Evolutionary conservation across 1,140 invertebrate genomes (phyloP), one percentile per base, ranked within the genome.

Genomic region (Lanistes nyassanus): DNA sequence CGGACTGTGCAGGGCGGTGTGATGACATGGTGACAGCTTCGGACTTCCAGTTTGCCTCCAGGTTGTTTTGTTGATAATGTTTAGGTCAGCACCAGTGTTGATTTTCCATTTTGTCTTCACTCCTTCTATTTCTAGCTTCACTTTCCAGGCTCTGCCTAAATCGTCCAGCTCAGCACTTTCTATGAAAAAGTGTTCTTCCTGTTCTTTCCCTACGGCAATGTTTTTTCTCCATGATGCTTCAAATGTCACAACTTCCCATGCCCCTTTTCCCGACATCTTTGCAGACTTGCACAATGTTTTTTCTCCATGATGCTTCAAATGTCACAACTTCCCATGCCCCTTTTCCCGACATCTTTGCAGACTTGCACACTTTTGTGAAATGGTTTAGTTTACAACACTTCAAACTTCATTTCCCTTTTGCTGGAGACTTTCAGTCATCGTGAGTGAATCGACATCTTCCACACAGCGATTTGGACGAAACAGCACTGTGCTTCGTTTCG

Each of bases 11-110:
- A 67, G 19, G 0, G 16, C 47, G 34, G n/a, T 36, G 13, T 0
- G 37, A 23, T 16, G n/a, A 21, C 47, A 0, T 0, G 21, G 19
- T 0, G 0, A 9, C 36, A 4, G 26, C 9, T 16, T 26, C 37
- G 13, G 51, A 11, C 13, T 13, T 13, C 51, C 23, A 11, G 23
- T 13, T 42, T 67, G 31, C 34, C n/a, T 67, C 3, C 1, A 67
- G 26, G 31, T 7, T 36, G 9, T 16, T 4, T n/a, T 29, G 16
- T 36, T 42, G 0, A 67, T 42, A 0, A 67, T 37, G 19, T n/a
- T 36, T 7, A 67, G 19, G 37, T 67, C 37, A 26, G 65, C 65
- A 42, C 65, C 36, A n/a, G 65, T 67, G 37, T 67, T 39, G 3
- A n/a, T 39, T 67, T 67, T 67, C n/a, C 37, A 67, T 19, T 0